Base-by-base conservation (phyloP, 1,140 invertebrate species). In the Aplysia californica region DNA sequence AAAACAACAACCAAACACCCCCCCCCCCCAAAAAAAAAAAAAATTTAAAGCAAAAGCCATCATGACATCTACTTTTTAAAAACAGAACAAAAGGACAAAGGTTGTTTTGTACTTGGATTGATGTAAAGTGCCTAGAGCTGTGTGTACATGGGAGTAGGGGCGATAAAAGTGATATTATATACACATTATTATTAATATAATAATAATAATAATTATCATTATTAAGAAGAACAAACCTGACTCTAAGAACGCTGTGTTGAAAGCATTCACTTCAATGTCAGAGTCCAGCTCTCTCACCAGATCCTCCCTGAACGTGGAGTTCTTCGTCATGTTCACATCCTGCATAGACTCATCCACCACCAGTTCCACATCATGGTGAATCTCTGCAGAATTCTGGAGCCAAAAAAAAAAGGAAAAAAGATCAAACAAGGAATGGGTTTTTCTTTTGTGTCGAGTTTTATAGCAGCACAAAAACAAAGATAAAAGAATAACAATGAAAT, bases 261-360 rank as follows among this genome's bases (percentile, higher is more conserved):
- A 65, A 36, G 39, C 61, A 65, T 65, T 23, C 29, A 65, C 10
- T n/a, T 65, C 61, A 36, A 65, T 65, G 5, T 65, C 61, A 2
- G 61, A 65, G 33, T 36, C 61, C 33, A 65, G 29, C 21, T 33
- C 39, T 1, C 35, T 65, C 21, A 65, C 33, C 1, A 65, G 61
- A 5, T 21, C 39, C 3, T 65, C 61, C 39, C 33, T 65, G n/a
- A 65, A 33, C 5, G 61, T 36, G 2, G 33, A 35, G 23, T 1
- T 3, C 21, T 65, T 36, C 6, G 31, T 65, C 61, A 65, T 36
- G 33, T 65, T 65, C 3, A 35, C 15, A 36, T 65, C 61, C 35
- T 36, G 61, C 61, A 65, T 65, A 20, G 33, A 18, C 33, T 65
- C 31, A 36, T 65, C 61, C 21, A 65, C 61, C 1, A 36, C 61